Evolutionary conservation across 1,140 invertebrate genomes (phyloP), one percentile per base, ranked within the genome.

Genomic region (Ruditapes philippinarum): DNA sequence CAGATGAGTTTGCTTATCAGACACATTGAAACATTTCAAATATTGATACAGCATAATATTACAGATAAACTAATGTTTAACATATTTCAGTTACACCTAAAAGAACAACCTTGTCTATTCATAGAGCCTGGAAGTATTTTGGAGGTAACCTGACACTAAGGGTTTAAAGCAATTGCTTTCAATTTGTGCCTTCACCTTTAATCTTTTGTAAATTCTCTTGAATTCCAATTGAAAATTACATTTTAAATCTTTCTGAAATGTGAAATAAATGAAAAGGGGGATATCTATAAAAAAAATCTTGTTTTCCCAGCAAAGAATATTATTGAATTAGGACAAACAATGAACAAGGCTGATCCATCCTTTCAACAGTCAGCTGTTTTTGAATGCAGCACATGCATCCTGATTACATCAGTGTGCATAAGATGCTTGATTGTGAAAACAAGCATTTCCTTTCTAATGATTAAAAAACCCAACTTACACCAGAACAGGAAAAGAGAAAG

Each of bases 401-500:
- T 7, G 28, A n/a, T 45, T 45, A 45, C 42, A 5, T 17, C 65
- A 65, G n/a, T 38, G 38, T 38, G 33, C 36, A 12, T 70, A 36
- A 38, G 9, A 36, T n/a, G 0, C n/a, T 4, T 38, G 14, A 14
- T 70, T 70, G 36, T 70, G 36, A 70, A 36, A 70, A 70, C 65
- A 36, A 38, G 65, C 65, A 70, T 33, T 17, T 70, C 33, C 1
- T 7, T 14, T 70, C 1, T 14, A 38, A 17, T 70, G 65, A 11
- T 70, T 70, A 40, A 33, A 70, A 38, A 14, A 70, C n/a, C n/a
- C n/a, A n/a, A n/a, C n/a, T n/a, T n/a, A n/a, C n/a, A n/a, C n/a
- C 65, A 70, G 65, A 70, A 40, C 65, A 36, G 65, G 65, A 70
- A 38, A 70, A 22, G n/a, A n/a, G n/a, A n/a, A n/a, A n/a, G n/a